Percentiles rank a stretch among this genome's conserved stretches.
These are phyloP conservation scores for Darevskia nairensis DNA, from an alignment of 2,797 vertebrate species.

Conservation along the genomic window DNA sequence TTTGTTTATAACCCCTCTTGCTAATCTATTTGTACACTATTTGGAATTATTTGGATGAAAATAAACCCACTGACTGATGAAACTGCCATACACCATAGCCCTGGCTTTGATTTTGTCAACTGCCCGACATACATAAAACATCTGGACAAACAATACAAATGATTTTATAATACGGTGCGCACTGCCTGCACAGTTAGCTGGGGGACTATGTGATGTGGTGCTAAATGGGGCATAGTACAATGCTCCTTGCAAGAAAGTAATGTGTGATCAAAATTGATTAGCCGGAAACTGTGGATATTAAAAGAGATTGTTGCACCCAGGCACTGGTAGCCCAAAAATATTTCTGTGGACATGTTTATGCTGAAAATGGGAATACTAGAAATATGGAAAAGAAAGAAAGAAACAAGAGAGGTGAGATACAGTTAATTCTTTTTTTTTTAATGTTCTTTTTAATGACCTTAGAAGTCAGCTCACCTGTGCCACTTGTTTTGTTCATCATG, in stretches of 20 bases:
- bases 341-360: not conserved
- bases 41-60: not conserved
- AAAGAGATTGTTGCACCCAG: constrained; percentile 49
- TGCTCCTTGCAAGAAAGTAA: constrained; percentile 51
- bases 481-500: not conserved
- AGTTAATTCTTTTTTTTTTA: not conserved
- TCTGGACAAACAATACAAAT: not conserved
- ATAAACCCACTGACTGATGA: not conserved
- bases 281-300: constrained; percentile 55
- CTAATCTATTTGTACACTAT: not conserved
- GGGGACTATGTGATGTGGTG: constrained; percentile 54
- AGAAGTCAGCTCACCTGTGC: not conserved
- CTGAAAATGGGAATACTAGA: not conserved
- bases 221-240: constrained; percentile 62
- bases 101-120: not conserved
- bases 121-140: not conserved
- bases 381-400: not conserved
- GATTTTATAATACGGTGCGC: not conserved
- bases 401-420: not conserved
- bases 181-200: constrained; percentile 49
- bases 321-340: not conserved
- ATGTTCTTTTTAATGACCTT: not conserved
- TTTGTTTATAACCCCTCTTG: not conserved
- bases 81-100: not conserved
- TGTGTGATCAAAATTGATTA: constrained; percentile 55